A percentile compares a stretch with the other conserved stretches of the same genome.
Evolutionary conservation across 2,888 invertebrate species (phyloP).

Genomic region (Anaspis maculata): DNA sequence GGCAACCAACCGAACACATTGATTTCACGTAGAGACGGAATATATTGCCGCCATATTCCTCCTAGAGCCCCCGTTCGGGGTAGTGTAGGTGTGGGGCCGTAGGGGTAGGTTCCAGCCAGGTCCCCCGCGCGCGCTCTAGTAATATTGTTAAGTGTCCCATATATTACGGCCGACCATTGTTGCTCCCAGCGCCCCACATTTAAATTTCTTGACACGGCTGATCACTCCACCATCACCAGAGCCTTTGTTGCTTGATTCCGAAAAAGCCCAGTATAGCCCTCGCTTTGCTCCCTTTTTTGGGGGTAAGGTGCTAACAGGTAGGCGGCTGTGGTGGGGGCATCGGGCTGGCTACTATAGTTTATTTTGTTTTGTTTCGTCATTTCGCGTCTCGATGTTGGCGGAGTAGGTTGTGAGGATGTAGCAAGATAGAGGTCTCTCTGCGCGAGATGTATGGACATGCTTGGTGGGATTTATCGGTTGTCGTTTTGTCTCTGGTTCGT

Average conservation of each 20-base stretch:
- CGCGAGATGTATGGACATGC: slow-evolving; percentile 13
- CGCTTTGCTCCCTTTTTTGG: slow-evolving; percentile 2
- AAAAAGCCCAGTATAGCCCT: too few species aligned
- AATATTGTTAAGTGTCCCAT: slow-evolving; percentile 37
- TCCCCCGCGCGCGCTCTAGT: slow-evolving; percentile 24
- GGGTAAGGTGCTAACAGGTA: slow-evolving; percentile 6
- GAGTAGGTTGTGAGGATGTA: too few species aligned
- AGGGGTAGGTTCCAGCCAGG: slow-evolving; percentile 41
- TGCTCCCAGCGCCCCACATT: slow-evolving; percentile 28
- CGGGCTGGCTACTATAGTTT: too few species aligned
- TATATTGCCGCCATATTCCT: slow-evolving; percentile 39
- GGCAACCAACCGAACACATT: slow-evolving; percentile 39
- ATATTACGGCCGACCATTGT: slow-evolving; percentile 31
- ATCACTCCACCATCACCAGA: slow-evolving; percentile 14
- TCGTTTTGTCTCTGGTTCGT: slow-evolving; percentile 13
- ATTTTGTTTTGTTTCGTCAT: too few species aligned
- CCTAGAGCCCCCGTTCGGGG: too few species aligned
- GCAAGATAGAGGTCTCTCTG: too few species aligned
- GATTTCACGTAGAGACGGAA: slow-evolving; percentile 44
- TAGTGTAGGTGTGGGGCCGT: too few species aligned
- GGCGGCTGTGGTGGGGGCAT: too few species aligned
- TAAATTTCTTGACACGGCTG: slow-evolving; percentile 19
- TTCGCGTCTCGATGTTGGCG: too few species aligned
- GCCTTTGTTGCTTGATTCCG: slow-evolving; percentile 2
- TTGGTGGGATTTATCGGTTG: slow-evolving; percentile 12